Conservation (phyloP, 1,140 invertebrate genomes). For the Grapholita molesta region DNA sequence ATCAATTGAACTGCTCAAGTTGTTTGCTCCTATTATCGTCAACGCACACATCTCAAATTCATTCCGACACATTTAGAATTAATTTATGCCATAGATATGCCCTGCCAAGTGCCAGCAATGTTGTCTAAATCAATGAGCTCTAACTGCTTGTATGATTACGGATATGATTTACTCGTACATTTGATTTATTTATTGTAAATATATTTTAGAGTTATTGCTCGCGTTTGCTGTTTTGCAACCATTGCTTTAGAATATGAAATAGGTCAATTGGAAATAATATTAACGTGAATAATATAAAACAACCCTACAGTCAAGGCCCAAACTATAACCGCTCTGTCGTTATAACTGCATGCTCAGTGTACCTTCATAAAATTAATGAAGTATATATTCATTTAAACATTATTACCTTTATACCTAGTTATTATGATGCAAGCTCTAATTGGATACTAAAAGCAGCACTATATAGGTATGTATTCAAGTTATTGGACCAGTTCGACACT, state of each 20-base stretch:
- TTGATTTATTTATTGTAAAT: constrained; percentile 16
- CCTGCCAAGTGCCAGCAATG: constrained; percentile 9
- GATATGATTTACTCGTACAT: neutral
- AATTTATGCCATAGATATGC: constrained; percentile 14
- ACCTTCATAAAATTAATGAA: too few species aligned
- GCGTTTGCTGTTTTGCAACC: constrained; percentile 2
- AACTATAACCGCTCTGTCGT: too few species aligned
- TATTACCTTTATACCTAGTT: too few species aligned
- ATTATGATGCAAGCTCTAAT: too few species aligned
- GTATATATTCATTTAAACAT: too few species aligned
- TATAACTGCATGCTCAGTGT: too few species aligned
- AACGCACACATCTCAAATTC: constrained; percentile 10
- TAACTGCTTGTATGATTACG: neutral
- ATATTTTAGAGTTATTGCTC: neutral
- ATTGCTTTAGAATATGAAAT: neutral
- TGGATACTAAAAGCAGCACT: too few species aligned
- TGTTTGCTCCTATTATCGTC: neutral
- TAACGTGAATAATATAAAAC: too few species aligned
- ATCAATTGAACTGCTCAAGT: constrained; percentile 43
- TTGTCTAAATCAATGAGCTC: constrained; percentile 6
- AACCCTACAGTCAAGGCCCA: too few species aligned
- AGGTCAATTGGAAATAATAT: neutral
- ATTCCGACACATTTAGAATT: constrained; percentile 16
- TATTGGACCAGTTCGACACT: neutral
- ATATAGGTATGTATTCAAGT: neutral